Evolutionary conservation across 1,140 invertebrate genomes (phyloP), one percentile per base, ranked within the genome.

Genomic region (Aphaenogaster floridana): DNA sequence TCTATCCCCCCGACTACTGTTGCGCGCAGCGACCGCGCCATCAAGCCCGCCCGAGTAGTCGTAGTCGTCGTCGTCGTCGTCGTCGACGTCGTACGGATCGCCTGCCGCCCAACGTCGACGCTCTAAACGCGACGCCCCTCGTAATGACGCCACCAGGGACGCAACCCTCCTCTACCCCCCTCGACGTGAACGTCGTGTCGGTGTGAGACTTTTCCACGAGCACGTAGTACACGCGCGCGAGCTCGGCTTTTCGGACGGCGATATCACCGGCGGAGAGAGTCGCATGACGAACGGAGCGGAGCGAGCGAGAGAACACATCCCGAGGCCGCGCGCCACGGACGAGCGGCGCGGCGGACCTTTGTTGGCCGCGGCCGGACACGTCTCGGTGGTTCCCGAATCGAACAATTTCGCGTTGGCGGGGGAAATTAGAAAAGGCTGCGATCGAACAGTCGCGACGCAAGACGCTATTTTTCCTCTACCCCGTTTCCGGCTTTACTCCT

Each of bases 71-170:
- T 66, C 81, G 63, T 85, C 77, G 36, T 50, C 61, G 86, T 72
- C 72, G 74, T 72, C 64, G 87, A 52, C 54, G 63, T 86, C 88
- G 92, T 90, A 88, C 77, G 89, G 91, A 87, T 85, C 80, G 87
- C 83, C 88, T 93, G 90, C 90, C 90, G 91, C 78, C 84, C 88
- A 87, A 91, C 93, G 93, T 92, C 92, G 93, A 92, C 93, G 92
- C 91, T 93, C 91, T 93, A 93, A 94, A 94, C 90, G 92, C 93
- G 92, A 93, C 93, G 93, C 92, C 93, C 86, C 92, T 93, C 93
- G 93, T 92, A 93, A 93, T 91, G 92, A 94, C 91, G 93, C 93
- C 92, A 92, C 92, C 93, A 89, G 93, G 91, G 93, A 93, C 90
- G 77, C 87, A 89, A 81, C 68, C 83, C 28, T 28, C 28, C 28